These are phyloP conservation scores for Amorpha juglandis DNA, from an alignment of 2,888 invertebrate species.

Conservation along the genomic window DNA sequence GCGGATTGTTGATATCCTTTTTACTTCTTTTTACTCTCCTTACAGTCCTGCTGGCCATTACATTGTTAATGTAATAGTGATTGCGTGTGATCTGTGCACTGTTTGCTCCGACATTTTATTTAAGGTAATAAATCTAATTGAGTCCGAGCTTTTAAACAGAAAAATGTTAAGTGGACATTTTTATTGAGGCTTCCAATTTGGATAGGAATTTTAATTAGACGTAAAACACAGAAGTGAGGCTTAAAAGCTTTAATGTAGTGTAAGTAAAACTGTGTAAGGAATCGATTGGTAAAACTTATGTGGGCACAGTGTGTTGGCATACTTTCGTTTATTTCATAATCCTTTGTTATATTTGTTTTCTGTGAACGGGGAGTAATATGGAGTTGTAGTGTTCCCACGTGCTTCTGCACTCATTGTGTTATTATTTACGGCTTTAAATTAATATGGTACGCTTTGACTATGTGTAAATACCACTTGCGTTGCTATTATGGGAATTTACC, in stretches of 20 bases:
- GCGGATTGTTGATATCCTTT: slow-evolving; percentile 58
- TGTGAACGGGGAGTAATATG: slow-evolving; percentile 29
- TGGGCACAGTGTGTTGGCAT: slow-evolving; percentile 43
- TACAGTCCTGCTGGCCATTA: slow-evolving; percentile 88
- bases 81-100: slow-evolving; percentile 51
- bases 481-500: slow-evolving; percentile 4
- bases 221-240: slow-evolving; percentile 19
- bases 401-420: slow-evolving; percentile 20
- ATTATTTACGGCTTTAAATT: slow-evolving; percentile 21
- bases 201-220: slow-evolving; percentile 32
- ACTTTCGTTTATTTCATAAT: slow-evolving; percentile 46
- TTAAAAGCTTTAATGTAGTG: not conserved
- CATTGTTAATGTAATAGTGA: slow-evolving; percentile 80
- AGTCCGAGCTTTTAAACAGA: slow-evolving; percentile 28
- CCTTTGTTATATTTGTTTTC: slow-evolving; percentile 38
- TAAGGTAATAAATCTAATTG: slow-evolving; percentile 30
- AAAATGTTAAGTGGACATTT: slow-evolving; percentile 36
- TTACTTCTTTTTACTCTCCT: slow-evolving; percentile 89
- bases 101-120: slow-evolving; percentile 34
- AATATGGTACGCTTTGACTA: not conserved
- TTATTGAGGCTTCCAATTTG: slow-evolving; percentile 53
- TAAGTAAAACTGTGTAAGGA: slow-evolving; percentile 39
- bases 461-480: slow-evolving; percentile 9
- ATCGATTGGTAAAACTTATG: slow-evolving; percentile 41
- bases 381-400: slow-evolving; percentile 32